These are phyloP conservation scores for Sebastes kiyomatsui DNA, from an alignment of 2,797 vertebrate species.

Conservation along the genomic window DNA sequence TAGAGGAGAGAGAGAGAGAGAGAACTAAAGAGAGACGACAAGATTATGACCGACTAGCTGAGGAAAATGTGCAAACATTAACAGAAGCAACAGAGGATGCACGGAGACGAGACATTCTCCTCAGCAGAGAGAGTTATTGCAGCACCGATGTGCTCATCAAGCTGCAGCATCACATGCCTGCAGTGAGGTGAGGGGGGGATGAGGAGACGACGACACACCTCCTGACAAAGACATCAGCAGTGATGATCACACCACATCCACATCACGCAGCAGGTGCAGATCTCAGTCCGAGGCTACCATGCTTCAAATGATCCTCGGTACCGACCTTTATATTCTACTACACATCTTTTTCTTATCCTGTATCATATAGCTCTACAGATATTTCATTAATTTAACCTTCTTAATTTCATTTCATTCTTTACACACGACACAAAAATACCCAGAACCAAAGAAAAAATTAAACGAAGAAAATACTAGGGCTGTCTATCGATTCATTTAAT, in stretches of 20 bases:
- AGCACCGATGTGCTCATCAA: background rate
- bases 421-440: background rate
- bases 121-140: background rate
- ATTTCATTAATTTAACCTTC: background rate
- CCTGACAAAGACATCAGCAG: background rate
- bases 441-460: background rate
- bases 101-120: background rate
- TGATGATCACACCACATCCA: background rate
- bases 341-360: background rate
- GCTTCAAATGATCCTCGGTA: background rate
- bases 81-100: background rate
- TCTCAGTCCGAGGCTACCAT: background rate
- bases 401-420: background rate
- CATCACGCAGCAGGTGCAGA: background rate
- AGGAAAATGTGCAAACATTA: slow-evolving; percentile 18
- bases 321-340: background rate
- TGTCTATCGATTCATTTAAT: too few species aligned
- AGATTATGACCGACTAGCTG: background rate
- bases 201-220: background rate
- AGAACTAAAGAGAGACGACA: background rate
- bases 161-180: slow-evolving; percentile 10
- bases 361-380: background rate
- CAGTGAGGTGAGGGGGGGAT: background rate
- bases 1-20: background rate
- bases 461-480: too few species aligned